These are phyloP conservation scores for Choristoneura fumiferana DNA, from an alignment of 1,140 invertebrate species.

Conservation along the genomic window DNA sequence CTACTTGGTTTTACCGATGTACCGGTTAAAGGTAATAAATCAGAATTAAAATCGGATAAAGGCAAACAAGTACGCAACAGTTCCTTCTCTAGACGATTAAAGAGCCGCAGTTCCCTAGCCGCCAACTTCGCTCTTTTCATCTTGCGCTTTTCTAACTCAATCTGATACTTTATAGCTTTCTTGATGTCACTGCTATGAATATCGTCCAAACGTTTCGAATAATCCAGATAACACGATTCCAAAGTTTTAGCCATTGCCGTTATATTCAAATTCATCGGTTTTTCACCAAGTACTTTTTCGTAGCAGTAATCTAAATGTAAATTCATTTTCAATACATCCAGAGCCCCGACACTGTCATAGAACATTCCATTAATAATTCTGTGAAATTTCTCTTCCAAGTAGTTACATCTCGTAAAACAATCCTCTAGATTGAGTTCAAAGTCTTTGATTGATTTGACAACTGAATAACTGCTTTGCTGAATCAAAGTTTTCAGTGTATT, in stretches of 20 bases:
- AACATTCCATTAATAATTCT: constrained; percentile 55
- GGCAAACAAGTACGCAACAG: constrained; percentile 44
- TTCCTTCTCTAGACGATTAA: constrained; percentile 44
- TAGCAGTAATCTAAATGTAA: constrained; percentile 62
- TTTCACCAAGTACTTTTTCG: constrained; percentile 54
- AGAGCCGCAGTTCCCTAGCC: constrained; percentile 49
- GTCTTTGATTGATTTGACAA: constrained; percentile 40
- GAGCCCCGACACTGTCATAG: constrained; percentile 48
- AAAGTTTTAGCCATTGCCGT: constrained; percentile 44
- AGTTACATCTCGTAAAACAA: constrained; percentile 37
- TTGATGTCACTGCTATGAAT: constrained; percentile 43
- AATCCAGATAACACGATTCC: constrained; percentile 57
- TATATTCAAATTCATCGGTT: constrained; percentile 51
- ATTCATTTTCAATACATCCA: constrained; percentile 55
- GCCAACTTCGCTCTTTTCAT: constrained; percentile 44
- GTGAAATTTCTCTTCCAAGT: constrained; percentile 53
- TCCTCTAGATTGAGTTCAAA: constrained; percentile 45
- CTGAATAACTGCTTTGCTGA: constrained; percentile 39
- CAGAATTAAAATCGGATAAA: not conserved
- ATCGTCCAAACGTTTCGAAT: constrained; percentile 47
- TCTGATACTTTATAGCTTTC: constrained; percentile 38
- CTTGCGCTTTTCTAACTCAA: constrained; percentile 42
- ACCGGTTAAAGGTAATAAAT: not conserved
- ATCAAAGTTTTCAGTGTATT: constrained; percentile 44
- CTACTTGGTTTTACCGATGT: no score